A percentile compares a stretch with the other conserved stretches of the same genome.
These are phyloP conservation scores for Drosophila ercepeae DNA, from an alignment of 1,140 invertebrate genomes.

Conservation along the genomic window DNA sequence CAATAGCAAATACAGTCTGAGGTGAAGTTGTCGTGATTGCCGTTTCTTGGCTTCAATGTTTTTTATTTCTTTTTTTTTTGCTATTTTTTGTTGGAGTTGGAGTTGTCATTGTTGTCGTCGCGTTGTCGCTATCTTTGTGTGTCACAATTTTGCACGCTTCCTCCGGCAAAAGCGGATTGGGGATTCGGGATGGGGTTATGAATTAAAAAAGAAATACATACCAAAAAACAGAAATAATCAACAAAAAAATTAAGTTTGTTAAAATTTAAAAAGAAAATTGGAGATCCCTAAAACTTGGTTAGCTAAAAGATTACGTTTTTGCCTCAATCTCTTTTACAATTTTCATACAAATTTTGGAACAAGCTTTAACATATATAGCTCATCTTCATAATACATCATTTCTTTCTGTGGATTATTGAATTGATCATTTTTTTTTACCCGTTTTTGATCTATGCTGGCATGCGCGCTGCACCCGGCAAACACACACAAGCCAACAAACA, in stretches of 20 bases:
- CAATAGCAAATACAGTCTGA: slow-evolving; percentile 38
- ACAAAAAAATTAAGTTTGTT: too few relatives aligned
- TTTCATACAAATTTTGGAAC: too few relatives aligned
- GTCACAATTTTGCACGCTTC: slow-evolving; percentile 79
- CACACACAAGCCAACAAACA: slow-evolving; percentile 24
- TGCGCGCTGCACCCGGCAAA: slow-evolving; percentile 67
- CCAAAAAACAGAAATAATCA: not conserved
- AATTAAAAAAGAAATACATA: not conserved
- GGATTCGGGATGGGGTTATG: slow-evolving; percentile 12
- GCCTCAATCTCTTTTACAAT: too few relatives aligned
- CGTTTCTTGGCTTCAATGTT: slow-evolving; percentile 19
- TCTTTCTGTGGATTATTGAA: not conserved
- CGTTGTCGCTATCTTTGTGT: slow-evolving; percentile 74
- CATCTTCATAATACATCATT: too few relatives aligned
- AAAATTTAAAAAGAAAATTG: not conserved
- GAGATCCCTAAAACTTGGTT: too few relatives aligned
- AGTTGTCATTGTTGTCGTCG: slow-evolving; percentile 37
- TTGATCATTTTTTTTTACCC: not conserved
- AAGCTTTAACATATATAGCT: too few relatives aligned
- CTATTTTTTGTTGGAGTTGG: slow-evolving; percentile 8
- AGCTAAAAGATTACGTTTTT: too few relatives aligned
- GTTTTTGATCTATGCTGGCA: slow-evolving; percentile 77
- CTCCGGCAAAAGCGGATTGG: slow-evolving; percentile 40
- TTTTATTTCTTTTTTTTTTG: slow-evolving; percentile 14
- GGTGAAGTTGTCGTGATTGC: slow-evolving; percentile 47